phyloP scores from a whole-genome alignment of 1,140 invertebrate genomes.

The Lutraria rhynchaena region DNA sequence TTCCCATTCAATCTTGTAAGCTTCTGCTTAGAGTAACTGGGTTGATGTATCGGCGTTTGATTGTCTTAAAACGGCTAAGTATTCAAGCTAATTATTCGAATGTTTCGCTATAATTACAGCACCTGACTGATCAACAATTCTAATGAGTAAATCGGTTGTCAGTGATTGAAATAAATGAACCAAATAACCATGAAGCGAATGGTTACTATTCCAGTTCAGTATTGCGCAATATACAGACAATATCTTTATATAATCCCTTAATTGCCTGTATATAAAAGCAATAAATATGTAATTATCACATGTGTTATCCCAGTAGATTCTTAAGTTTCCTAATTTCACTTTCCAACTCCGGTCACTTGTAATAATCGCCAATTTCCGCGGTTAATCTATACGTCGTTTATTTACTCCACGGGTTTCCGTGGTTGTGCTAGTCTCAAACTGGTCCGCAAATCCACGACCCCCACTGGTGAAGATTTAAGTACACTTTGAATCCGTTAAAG shows the following conservation, averaged over 20 bases:
- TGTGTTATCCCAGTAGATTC: background rate
- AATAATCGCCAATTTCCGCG: too few relatives aligned
- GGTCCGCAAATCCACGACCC: background rate
- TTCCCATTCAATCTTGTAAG: too few relatives aligned
- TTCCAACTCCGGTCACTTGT: too few relatives aligned
- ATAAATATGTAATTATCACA: constrained; percentile 58
- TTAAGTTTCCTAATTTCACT: background rate
- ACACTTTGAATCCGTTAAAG: constrained; percentile 8
- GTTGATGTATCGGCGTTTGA: background rate
- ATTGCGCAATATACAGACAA: constrained; percentile 32
- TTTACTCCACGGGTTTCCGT: too few relatives aligned
- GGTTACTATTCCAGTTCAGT: background rate
- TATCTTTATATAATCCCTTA: background rate
- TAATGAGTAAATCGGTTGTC: constrained; percentile 19
- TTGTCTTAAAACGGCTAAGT: background rate
- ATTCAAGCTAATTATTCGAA: constrained; percentile 10
- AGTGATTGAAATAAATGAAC: constrained; percentile 16
- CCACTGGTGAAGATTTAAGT: constrained; percentile 12
- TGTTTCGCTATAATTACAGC: constrained; percentile 36
- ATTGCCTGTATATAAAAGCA: constrained; percentile 32
- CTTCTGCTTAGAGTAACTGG: too few relatives aligned
- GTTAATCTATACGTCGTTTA: too few relatives aligned
- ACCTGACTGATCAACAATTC: constrained; percentile 44
- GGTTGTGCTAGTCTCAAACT: too few relatives aligned
- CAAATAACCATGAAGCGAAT: constrained; percentile 13